Evolutionary conservation across 2,797 vertebrate species (phyloP).

Genomic region (Platalea minor): DNA sequence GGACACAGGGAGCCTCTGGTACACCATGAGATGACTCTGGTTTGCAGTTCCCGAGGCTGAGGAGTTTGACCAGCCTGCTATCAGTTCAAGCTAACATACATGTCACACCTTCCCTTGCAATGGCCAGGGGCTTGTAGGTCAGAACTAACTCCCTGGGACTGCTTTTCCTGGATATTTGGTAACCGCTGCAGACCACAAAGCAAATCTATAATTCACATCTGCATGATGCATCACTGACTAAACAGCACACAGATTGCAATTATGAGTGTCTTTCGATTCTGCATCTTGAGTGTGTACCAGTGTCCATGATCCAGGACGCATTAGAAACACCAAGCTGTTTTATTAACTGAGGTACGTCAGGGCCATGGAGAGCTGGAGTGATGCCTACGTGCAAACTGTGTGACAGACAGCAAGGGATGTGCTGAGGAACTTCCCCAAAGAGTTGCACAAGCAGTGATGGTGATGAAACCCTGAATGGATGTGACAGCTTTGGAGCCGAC

Average conservation of each 20-base stretch:
- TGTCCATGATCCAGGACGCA: background rate
- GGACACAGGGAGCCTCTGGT: background rate
- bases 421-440: background rate
- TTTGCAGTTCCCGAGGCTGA: background rate
- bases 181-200: background rate
- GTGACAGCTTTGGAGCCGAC: background rate
- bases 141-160: background rate
- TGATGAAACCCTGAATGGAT: background rate
- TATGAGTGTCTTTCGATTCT: background rate
- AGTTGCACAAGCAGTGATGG: fast-evolving
- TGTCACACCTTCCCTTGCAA: background rate
- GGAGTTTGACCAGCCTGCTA: background rate
- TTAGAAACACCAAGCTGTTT: background rate
- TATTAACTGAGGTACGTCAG: background rate
- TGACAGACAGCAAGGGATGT: background rate
- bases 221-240: background rate
- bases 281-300: fast-evolving
- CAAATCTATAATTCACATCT: background rate
- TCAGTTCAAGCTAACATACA: background rate
- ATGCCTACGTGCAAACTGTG: background rate
- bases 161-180: background rate
- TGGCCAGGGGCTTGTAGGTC: background rate
- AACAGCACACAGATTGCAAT: background rate
- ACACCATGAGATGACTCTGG: background rate
- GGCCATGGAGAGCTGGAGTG: background rate